These are phyloP conservation scores for Glyphotaelius pellucidus DNA, from an alignment of 2,888 invertebrate genomes.

Conservation along the genomic window DNA sequence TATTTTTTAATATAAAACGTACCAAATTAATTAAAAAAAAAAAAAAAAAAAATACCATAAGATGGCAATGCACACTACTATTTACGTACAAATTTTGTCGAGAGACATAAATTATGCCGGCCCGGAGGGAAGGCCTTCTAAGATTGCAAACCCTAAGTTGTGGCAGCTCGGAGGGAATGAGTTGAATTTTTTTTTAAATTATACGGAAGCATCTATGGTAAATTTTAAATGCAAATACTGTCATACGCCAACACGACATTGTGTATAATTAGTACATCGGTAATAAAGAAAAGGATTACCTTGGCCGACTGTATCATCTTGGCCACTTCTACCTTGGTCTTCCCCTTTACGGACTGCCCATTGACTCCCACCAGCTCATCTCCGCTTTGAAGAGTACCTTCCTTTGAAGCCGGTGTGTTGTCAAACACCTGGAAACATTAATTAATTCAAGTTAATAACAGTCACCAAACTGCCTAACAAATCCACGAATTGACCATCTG, in stretches of 20 bases:
- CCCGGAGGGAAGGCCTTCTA: too few species aligned
- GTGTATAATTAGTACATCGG: neutral
- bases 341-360: slow-evolving; percentile 94
- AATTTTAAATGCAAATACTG: too few species aligned
- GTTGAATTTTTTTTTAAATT: too few species aligned
- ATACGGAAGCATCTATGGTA: too few species aligned
- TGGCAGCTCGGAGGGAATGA: too few species aligned
- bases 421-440: slow-evolving; percentile 88
- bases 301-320: slow-evolving; percentile 97
- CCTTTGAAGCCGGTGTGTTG: slow-evolving; percentile 95
- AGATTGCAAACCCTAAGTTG: too few species aligned
- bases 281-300: slow-evolving; percentile 73
- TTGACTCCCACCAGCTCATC: slow-evolving; percentile 98
- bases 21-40: too few species aligned
- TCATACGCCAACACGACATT: neutral
- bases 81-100: too few species aligned
- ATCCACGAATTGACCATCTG: slow-evolving; percentile 38
- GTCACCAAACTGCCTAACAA: neutral
- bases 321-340: slow-evolving; percentile 99
- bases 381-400: slow-evolving; percentile 96
- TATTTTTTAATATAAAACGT: too few species aligned
- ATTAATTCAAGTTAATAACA: neutral
- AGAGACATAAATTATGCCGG: too few species aligned
- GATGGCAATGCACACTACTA: too few species aligned
- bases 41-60: too few species aligned